These are phyloP conservation scores for Pogona vitticeps DNA, from an alignment of 2,113 vertebrate genomes.

Conservation along the genomic window DNA sequence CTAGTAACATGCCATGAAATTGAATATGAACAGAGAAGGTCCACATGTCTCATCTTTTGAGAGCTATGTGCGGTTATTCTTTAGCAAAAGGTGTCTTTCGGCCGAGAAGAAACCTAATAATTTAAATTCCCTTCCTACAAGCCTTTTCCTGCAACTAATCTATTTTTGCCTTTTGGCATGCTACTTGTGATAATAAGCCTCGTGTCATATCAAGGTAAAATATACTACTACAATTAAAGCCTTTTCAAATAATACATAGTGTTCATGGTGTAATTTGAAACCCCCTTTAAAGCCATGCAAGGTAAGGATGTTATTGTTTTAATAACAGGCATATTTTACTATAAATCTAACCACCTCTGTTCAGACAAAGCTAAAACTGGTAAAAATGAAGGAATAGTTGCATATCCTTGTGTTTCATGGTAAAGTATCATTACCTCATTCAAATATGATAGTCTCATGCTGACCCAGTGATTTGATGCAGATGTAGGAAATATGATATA, in stretches of 20 bases:
- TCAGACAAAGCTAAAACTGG: constrained; percentile 68
- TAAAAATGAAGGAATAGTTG: constrained; percentile 58
- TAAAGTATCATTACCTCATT: constrained; percentile 67
- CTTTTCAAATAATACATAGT: constrained; percentile 56
- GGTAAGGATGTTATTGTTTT: constrained; percentile 70
- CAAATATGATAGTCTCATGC: constrained; percentile 56
- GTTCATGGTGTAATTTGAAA: constrained; percentile 69
- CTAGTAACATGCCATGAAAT: constrained; percentile 9
- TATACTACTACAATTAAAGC: constrained; percentile 72
- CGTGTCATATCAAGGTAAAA: constrained; percentile 71
- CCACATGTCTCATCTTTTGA: not conserved
- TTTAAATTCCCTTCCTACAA: constrained; percentile 62
- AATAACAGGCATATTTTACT: constrained; percentile 67
- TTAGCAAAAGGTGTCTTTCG: constrained; percentile 41
- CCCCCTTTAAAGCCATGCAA: constrained; percentile 48
- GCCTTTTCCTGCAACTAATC: constrained; percentile 58
- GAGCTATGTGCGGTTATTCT: constrained; percentile 42
- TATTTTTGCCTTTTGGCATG: constrained; percentile 64
- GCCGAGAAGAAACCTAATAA: constrained; percentile 51
- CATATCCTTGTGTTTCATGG: constrained; percentile 61
- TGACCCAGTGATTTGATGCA: not conserved
- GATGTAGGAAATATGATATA: not conserved
- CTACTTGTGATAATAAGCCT: constrained; percentile 67
- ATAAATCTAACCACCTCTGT: constrained; percentile 71
- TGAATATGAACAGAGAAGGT: not conserved